A percentile compares a stretch with the other conserved stretches of the same genome.
These are phyloP conservation scores for Bombus confusus DNA, from an alignment of 1,140 invertebrate genomes.

Conservation along the genomic window DNA sequence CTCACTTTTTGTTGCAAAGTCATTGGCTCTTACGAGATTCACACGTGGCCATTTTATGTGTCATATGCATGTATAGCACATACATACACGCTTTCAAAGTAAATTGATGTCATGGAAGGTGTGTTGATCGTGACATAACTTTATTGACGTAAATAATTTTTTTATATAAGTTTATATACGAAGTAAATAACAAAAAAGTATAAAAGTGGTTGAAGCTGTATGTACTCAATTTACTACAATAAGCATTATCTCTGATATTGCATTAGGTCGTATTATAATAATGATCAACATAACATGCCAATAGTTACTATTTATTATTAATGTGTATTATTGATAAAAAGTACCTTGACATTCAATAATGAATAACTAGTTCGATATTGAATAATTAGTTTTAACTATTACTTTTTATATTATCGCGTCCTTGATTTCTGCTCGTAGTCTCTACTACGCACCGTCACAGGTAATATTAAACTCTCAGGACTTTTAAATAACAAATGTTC, in stretches of 20 bases:
- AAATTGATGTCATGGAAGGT: neutral
- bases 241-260: too few relatives aligned
- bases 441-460: neutral
- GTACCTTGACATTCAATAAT: too few relatives aligned
- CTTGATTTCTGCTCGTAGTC: neutral
- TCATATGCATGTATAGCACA: neutral
- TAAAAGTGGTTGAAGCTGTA: neutral
- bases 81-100: too few relatives aligned
- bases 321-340: neutral
- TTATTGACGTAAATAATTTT: neutral
- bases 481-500: neutral
- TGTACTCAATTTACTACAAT: neutral
- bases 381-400: neutral
- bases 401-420: neutral
- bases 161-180: neutral
- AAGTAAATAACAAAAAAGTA: neutral
- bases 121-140: too few relatives aligned
- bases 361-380: neutral
- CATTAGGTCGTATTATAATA: neutral
- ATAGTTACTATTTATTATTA: neutral
- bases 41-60: neutral
- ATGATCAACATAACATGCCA: too few relatives aligned
- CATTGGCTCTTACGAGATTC: constrained; percentile 15
- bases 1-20: constrained; percentile 20
- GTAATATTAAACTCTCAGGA: neutral